These are phyloP conservation scores for Pteromalus puparum DNA, from an alignment of 1,140 invertebrate species.

Conservation along the genomic window DNA sequence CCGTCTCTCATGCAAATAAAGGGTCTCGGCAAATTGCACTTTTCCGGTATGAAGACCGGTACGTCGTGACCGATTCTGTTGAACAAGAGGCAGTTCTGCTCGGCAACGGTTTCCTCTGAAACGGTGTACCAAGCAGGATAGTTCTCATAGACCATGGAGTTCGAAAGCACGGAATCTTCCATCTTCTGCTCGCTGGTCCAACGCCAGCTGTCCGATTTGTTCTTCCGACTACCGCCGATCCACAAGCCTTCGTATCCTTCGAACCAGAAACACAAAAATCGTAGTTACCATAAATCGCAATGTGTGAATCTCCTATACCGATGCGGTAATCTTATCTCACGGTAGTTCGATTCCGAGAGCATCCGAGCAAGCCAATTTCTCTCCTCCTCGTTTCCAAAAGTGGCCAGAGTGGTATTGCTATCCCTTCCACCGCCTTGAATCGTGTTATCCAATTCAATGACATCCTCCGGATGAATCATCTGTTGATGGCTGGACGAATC, in stretches of 20 bases:
- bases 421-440: background rate
- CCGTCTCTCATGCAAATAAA: constrained; percentile 53
- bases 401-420: constrained; percentile 29
- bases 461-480: no score
- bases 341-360: constrained; percentile 56
- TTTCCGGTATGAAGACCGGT: constrained; percentile 48
- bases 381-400: constrained; percentile 39
- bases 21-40: constrained; percentile 48
- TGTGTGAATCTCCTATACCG: no score
- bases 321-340: constrained; percentile 20
- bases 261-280: no score
- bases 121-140: constrained; percentile 48
- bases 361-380: constrained; percentile 52
- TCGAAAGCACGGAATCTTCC: constrained; percentile 7
- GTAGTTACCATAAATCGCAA: no score
- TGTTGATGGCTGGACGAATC: no score
- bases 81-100: constrained; percentile 55
- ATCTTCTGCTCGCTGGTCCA: constrained; percentile 39
- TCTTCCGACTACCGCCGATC: constrained; percentile 53
- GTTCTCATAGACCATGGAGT: constrained; percentile 16
- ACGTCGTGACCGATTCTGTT: constrained; percentile 52
- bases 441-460: no score
- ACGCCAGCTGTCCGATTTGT: constrained; percentile 40
- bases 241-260: constrained; percentile 56
- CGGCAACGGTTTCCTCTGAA: background rate